These are phyloP conservation scores for Emydura subglobosa DNA, from an alignment of 2,113 vertebrate species.

Conservation along the genomic window DNA sequence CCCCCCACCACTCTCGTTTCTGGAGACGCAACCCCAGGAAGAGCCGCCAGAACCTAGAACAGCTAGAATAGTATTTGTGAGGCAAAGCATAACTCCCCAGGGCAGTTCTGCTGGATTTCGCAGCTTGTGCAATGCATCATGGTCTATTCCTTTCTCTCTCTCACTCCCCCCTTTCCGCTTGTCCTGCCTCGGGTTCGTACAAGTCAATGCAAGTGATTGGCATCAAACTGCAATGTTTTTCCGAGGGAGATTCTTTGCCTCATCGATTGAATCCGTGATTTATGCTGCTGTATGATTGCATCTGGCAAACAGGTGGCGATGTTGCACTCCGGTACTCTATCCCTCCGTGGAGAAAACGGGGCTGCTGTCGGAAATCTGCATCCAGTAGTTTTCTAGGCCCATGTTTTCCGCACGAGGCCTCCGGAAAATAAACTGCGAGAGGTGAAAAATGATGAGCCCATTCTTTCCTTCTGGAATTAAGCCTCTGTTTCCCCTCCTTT, in stretches of 20 bases:
- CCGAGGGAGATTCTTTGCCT: neutral
- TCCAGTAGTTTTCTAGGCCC: neutral
- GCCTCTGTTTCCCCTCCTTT: neutral
- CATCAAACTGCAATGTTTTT: rapidly evolving
- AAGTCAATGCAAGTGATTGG: neutral
- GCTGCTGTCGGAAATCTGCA: neutral
- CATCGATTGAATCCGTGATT: neutral
- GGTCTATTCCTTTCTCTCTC: neutral
- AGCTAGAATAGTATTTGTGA: too few relatives aligned
- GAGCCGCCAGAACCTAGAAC: too few relatives aligned
- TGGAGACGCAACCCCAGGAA: neutral
- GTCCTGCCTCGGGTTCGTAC: neutral
- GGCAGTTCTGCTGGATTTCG: neutral
- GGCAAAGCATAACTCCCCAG: neutral
- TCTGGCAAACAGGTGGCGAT: slow-evolving; percentile 74
- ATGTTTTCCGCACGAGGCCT: rapidly evolving
- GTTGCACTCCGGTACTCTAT: slow-evolving; percentile 65
- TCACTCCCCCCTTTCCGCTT: neutral
- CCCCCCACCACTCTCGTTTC: neutral
- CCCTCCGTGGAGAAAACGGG: neutral
- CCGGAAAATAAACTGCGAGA: rapidly evolving
- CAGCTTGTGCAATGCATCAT: neutral
- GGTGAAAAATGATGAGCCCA: rapidly evolving
- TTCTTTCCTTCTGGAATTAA: neutral
- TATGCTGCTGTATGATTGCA: slow-evolving; percentile 14